phyloP scores from a whole-genome alignment of 2,888 invertebrate species.

The Didymodactylos carnosus region DNA sequence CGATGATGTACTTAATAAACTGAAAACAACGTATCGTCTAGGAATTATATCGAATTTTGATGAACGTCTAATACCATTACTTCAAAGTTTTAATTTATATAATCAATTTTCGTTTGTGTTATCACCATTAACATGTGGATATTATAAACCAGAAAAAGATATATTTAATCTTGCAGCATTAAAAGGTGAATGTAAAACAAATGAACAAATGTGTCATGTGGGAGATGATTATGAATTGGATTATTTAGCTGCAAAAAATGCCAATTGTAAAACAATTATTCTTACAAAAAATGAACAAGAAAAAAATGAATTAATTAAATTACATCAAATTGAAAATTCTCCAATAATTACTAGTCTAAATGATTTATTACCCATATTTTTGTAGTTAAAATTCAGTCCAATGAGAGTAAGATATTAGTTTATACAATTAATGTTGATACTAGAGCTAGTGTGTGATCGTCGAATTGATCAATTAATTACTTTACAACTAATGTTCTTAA shows the following conservation, averaged over 20 bases:
- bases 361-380: neutral
- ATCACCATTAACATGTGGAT: slow-evolving; percentile 53
- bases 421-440: too few species aligned
- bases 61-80: slow-evolving; percentile 50
- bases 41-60: slow-evolving; percentile 77
- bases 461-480: too few species aligned
- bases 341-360: neutral
- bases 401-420: too few species aligned
- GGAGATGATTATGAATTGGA: slow-evolving; percentile 58
- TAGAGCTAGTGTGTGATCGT: too few species aligned
- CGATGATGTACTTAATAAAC: slow-evolving; percentile 44
- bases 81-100: slow-evolving; percentile 46
- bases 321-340: neutral
- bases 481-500: too few species aligned
- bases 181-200: slow-evolving; percentile 36
- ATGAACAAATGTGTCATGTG: slow-evolving; percentile 52
- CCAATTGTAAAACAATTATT: neutral
- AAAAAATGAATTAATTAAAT: neutral
- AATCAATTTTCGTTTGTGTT: slow-evolving; percentile 58
- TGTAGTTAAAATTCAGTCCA: too few species aligned
- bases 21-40: slow-evolving; percentile 36
- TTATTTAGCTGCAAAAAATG: slow-evolving; percentile 52
- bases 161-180: slow-evolving; percentile 51
- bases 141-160: slow-evolving; percentile 51
- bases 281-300: neutral